Base-by-base conservation (phyloP, 2,888 invertebrate genomes). In the Pyrocoelia pectoralis region DNA sequence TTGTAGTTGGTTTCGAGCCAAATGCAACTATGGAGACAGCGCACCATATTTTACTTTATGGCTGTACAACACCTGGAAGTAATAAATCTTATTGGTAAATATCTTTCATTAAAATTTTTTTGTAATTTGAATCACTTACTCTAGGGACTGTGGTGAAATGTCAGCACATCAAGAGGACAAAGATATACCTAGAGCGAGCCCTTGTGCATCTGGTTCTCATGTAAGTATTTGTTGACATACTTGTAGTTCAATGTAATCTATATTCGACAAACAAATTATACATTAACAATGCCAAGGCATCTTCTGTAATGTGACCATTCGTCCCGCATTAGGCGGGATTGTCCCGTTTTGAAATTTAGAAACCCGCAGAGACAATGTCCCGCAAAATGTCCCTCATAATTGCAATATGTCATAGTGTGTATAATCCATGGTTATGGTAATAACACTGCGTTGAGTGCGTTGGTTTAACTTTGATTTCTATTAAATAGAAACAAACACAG, bases 141-240 rank as follows among this genome's bases (percentile, higher is more conserved):
- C 18, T 38, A 91, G 95, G 95, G 90, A 93, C 79, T 98, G 98
- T 78, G 97, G 98, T 0, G 97, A 97, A 84, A 97, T 97, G 97
- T 82, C 86, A 1, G 83, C 86, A 56, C 69, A 75, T 3, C 83
- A 84, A 40, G 69, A 79, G 0, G 77, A 81, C 2, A 72, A 69
- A 55, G 71, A 68, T 84, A 85, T 74, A 78, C 82, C 66, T 79
- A 84, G 65, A 83, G 89, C 89, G 0, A 89, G 89, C 72, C 93
- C 95, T 0, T 98, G 97, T 77, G 84, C 83, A 0, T 84, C 87
- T 29, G 91, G 88, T 3, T 89, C 91, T 1, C 90, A 92, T 84
- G 90, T 88, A 77, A 74, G 73, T 2, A 24, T n/a, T n/a, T n/a
- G n/a, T n/a, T n/a, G 28, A 28, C 9, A 49, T 24, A 13, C 8